Conservation (phyloP, 35 echinoderm and acorn worm species). For the Apostichopus parvimensis region DNA sequence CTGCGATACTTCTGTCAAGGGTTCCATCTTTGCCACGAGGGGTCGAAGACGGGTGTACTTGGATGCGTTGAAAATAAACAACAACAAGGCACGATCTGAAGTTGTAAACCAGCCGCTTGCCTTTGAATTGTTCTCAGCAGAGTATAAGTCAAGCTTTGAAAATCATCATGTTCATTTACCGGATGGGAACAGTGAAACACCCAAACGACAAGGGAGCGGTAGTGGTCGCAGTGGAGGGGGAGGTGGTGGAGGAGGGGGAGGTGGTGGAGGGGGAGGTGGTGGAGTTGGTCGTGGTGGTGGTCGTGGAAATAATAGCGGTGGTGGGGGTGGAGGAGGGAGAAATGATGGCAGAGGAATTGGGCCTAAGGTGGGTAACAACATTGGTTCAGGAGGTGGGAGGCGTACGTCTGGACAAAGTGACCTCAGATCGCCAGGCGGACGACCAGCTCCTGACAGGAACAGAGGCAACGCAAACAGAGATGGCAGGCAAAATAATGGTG, state of each 20-base stretch:
- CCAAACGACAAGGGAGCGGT: background rate
- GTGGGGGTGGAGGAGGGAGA: background rate
- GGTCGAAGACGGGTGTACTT: background rate
- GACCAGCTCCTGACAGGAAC: background rate
- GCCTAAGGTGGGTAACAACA: background rate
- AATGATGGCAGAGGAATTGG: background rate
- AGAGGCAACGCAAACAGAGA: slow-evolving; percentile 7
- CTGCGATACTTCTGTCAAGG: background rate
- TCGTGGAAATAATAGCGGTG: background rate
- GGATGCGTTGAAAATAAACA: background rate
- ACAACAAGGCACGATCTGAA: background rate
- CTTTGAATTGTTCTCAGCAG: background rate
- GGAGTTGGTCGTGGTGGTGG: background rate
- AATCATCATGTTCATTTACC: background rate
- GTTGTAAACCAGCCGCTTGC: background rate
- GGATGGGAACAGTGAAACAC: background rate
- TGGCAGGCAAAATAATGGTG: background rate
- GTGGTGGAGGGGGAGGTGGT: background rate
- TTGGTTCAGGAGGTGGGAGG: background rate
- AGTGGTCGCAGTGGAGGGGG: background rate
- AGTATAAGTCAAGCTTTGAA: background rate
- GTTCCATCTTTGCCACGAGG: background rate
- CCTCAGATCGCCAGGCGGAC: background rate
- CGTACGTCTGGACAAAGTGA: background rate
- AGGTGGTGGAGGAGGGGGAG: background rate